Evolutionary conservation across 2,888 invertebrate species (phyloP).

Genomic region (Cylloceria caligata): DNA sequence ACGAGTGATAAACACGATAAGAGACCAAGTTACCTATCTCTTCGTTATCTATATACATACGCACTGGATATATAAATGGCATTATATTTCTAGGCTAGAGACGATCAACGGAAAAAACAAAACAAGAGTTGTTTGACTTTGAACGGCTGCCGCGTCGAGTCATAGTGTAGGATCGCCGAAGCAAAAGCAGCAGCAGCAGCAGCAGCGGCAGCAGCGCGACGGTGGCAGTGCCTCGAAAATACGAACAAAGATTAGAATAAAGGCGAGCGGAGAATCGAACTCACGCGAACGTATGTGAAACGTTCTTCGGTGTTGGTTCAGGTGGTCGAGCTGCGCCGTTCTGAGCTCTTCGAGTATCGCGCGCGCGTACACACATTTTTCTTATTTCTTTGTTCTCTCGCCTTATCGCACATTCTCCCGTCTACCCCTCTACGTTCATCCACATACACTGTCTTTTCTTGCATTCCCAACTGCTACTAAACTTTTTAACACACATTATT

Average conservation of each 20-base stretch:
- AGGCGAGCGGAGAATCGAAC: conserved; percentile 25
- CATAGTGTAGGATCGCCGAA: not conserved
- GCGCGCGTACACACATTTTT: conserved; percentile 17
- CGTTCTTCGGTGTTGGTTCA: conserved; percentile 67
- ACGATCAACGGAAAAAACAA: not conserved
- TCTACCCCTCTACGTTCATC: conserved; percentile 17
- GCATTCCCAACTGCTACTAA: no score
- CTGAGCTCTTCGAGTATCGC: conserved; percentile 3
- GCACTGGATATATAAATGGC: not conserved
- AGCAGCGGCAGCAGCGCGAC: conserved; percentile 28
- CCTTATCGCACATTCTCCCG: conserved; percentile 23
- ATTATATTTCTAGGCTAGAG: conserved; percentile 2
- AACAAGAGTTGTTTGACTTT: conserved; percentile 26
- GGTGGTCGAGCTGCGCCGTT: conserved; percentile 64
- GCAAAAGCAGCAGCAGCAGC: conserved; percentile 24
- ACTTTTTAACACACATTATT: conserved; percentile 14
- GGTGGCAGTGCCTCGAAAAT: conserved; percentile 3
- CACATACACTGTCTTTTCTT: not conserved
- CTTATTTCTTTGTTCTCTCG: conserved; percentile 32
- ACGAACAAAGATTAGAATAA: conserved; percentile 64
- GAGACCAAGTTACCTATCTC: not conserved
- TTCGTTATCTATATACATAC: not conserved
- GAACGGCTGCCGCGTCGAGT: conserved; percentile 13
- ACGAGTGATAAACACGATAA: conserved; percentile 10
- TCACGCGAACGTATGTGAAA: conserved; percentile 6